These are phyloP conservation scores for Podarcis siculus DNA, from an alignment of 2,797 vertebrate genomes.

Conservation along the genomic window DNA sequence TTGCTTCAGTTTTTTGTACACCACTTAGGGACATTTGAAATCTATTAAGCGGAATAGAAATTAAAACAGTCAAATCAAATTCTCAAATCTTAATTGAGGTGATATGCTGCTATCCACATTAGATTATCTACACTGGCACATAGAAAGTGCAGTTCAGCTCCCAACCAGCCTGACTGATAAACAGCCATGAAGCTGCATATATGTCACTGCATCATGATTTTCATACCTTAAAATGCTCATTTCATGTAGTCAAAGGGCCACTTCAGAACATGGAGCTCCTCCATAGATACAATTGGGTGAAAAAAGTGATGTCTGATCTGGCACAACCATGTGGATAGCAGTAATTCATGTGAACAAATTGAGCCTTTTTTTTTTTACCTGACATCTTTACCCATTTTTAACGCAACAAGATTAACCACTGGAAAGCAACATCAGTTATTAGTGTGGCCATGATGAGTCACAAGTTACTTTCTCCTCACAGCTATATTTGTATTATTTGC, in stretches of 20 bases:
- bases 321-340: not conserved
- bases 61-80: not conserved
- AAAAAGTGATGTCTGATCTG: not conserved
- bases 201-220: not conserved
- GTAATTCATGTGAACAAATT: not conserved
- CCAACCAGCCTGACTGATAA: not conserved
- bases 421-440: not conserved
- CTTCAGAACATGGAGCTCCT: not conserved
- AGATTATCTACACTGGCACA: constrained; percentile 21
- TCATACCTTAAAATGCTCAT: not conserved
- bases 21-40: not conserved
- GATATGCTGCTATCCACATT: not conserved
- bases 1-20: too few species aligned
- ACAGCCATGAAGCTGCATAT: not conserved
- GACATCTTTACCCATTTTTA: not conserved
- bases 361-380: not conserved
- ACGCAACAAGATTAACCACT: not conserved
- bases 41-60: not conserved
- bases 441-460: not conserved
- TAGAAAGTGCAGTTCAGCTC: constrained; percentile 22
- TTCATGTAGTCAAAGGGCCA: not conserved
- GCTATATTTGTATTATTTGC: not conserved
- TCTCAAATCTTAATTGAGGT: not conserved
- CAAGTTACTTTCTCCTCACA: not conserved
- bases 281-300: not conserved